Conservation (phyloP, 2,888 invertebrate genomes). For the Acanthosepion esculentum region DNA sequence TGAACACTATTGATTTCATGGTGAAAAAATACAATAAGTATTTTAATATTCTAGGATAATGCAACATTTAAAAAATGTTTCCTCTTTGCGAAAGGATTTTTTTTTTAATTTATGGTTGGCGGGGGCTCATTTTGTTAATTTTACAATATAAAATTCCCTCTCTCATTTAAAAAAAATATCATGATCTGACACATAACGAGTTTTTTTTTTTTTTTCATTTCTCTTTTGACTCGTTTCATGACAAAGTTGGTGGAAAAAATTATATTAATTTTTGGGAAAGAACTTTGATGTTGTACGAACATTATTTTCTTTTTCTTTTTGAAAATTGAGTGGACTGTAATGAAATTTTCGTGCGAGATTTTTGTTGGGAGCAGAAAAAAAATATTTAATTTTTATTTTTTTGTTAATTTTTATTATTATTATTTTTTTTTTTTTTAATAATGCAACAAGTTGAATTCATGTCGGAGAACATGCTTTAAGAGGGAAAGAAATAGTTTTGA, state of each 20-base stretch:
- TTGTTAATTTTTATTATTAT: background rate
- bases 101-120: background rate
- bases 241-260: background rate
- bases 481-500: background rate
- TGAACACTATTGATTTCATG: background rate
- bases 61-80: background rate
- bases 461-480: background rate
- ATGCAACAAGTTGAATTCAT: conserved; percentile 21
- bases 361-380: too few species aligned
- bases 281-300: background rate
- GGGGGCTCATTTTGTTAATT: background rate
- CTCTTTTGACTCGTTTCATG: background rate
- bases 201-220: background rate
- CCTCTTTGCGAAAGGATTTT: background rate
- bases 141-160: background rate
- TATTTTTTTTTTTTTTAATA: background rate
- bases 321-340: conserved; percentile 12
- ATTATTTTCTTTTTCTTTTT: background rate
- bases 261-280: background rate
- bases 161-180: background rate
- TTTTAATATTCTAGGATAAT: conserved; percentile 33
- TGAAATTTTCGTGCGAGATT: conserved; percentile 11
- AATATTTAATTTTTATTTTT: background rate
- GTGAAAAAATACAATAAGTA: conserved; percentile 1
- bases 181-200: background rate